Base-by-base conservation (phyloP, 2,888 invertebrate species). In the Calameuta filiformis region DNA sequence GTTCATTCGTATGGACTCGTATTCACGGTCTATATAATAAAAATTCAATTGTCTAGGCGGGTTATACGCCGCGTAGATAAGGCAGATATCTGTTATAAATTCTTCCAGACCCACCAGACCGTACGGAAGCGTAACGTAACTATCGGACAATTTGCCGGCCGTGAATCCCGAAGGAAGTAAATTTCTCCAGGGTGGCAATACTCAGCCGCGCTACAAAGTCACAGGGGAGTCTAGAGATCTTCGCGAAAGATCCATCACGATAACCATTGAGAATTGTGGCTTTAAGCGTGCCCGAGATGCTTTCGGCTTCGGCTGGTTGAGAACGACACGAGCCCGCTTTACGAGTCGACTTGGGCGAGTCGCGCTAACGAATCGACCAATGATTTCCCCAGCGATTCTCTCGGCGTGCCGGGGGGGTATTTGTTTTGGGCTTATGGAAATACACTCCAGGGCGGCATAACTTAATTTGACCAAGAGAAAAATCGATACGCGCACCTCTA, bases 371-470 rank as follows among this genome's bases (percentile, higher is more conserved):
- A 89, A 88, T 89, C 85, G 80, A 79, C 79, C 82, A 86, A 79
- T 89, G 89, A 88, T 90, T 90, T 90, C 87, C 89, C 89, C 85
- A 86, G 88, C 86, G 89, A 84, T 85, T 82, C 79, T 56, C 56
- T 2, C 56, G 9, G 56, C 9, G 56, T 56, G 23, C 56, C 23
- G 35, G 12, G 35, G 56, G 9, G 23, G 23, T 88, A 87, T 89
- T 89, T 88, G 85, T 85, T 85, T 86, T 85, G 78, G 86, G 86
- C 86, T 89, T 87, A 89, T 87, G 87, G 87, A 88, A 88, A 88
- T 89, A 83, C 83, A 84, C 85, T 81, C 83, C 78, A 78, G 85
- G 82, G 74, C 73, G 82, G 78, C 81, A 81, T 84, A 85, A 86
- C 85, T 86, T 84, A 85, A 86, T 86, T 86, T 81, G 81, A 35